A percentile compares a stretch with the other conserved stretches of the same genome.
phyloP scores from a whole-genome alignment of 2,888 invertebrate species.

The Ptychoptera contaminata region DNA sequence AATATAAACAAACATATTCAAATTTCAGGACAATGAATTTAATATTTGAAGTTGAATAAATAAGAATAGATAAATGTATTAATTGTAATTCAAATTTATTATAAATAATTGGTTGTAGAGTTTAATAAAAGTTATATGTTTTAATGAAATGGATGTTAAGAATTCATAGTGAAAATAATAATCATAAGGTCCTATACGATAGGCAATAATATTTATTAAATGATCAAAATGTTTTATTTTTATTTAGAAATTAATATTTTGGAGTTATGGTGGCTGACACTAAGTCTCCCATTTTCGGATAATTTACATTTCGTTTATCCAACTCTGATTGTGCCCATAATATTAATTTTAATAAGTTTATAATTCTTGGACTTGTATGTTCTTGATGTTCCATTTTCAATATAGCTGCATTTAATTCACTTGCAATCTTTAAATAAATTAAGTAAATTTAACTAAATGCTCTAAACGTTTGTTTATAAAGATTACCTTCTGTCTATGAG shows the following conservation, averaged over 20 bases:
- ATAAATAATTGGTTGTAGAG: no score
- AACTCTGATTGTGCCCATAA: constrained; percentile 93
- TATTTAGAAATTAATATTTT: background rate
- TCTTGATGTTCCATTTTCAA: constrained; percentile 85
- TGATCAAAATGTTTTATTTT: no score
- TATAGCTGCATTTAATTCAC: constrained; percentile 95
- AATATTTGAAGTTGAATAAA: no score
- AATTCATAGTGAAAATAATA: no score
- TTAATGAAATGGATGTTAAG: no score
- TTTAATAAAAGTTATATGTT: no score
- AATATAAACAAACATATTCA: no score
- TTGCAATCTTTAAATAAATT: constrained; percentile 56
- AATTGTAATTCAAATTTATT: no score
- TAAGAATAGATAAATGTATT: no score
- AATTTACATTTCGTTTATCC: constrained; percentile 86
- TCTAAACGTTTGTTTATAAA: constrained; percentile 1
- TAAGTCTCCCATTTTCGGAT: constrained; percentile 88
- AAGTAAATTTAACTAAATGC: constrained; percentile 5
- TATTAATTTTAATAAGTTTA: constrained; percentile 79
- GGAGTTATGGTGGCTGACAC: constrained; percentile 64
- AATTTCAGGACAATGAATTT: no score
- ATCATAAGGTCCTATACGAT: no score
- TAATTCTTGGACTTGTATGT: constrained; percentile 79
- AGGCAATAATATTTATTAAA: no score
- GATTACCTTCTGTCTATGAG: constrained; percentile 79